Conservation (phyloP, 1,140 invertebrate genomes). For the Agraylea sexmaculata region DNA sequence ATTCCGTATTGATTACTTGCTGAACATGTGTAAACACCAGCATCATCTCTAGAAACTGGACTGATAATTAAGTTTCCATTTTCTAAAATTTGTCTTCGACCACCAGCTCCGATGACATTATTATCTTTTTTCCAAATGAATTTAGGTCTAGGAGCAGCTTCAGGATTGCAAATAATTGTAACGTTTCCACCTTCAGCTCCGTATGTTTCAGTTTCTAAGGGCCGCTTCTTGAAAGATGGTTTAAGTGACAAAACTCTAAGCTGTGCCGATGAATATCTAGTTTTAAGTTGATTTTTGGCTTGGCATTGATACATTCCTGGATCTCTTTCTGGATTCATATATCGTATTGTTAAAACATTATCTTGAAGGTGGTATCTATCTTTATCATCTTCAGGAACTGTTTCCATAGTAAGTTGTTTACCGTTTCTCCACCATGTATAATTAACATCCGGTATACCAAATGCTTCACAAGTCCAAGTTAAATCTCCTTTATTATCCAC, state of each 20-base stretch:
- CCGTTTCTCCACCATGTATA: constrained; percentile 91
- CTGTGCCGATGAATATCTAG: constrained; percentile 78
- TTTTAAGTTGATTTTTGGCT: constrained; percentile 80
- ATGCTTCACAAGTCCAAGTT: constrained; percentile 90
- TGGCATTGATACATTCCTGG: constrained; percentile 94
- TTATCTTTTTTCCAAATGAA: constrained; percentile 90
- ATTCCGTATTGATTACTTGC: constrained; percentile 74
- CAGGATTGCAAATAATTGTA: constrained; percentile 84
- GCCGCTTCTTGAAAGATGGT: constrained; percentile 83
- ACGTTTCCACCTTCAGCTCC: constrained; percentile 84
- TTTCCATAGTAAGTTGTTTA: constrained; percentile 52
- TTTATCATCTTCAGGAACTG: constrained; percentile 52
- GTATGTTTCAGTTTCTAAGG: constrained; percentile 78
- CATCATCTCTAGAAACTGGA: constrained; percentile 75
- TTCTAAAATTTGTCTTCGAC: constrained; percentile 64
- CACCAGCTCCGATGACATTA: constrained; percentile 63
- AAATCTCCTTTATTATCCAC: constrained; percentile 75
- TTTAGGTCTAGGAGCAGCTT: constrained; percentile 82
- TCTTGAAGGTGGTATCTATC: constrained; percentile 71
- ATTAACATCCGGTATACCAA: constrained; percentile 86
- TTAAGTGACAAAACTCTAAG: constrained; percentile 74
- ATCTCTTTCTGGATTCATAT: constrained; percentile 66
- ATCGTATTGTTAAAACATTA: constrained; percentile 75
- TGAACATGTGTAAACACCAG: constrained; percentile 78
- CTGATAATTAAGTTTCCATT: constrained; percentile 79